Percentiles rank a stretch among this genome's conserved stretches.
These are phyloP conservation scores for Oostethus manadensis DNA, from an alignment of 2,113 vertebrate species.

Conservation along the genomic window DNA sequence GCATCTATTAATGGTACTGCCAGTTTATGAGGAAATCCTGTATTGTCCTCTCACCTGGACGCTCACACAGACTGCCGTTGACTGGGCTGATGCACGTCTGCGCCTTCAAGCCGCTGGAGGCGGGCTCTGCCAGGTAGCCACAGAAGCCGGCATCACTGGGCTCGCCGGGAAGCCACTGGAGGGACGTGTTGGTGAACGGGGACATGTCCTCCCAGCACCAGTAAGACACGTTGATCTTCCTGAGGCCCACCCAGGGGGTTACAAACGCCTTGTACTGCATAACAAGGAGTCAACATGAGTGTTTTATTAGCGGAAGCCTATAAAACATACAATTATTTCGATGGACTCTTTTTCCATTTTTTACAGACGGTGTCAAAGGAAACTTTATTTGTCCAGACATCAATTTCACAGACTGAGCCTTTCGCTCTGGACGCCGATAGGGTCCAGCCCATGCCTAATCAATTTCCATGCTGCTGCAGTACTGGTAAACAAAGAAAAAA, in stretches of 20 bases:
- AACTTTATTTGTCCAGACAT: not conserved
- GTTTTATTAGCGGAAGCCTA: not conserved
- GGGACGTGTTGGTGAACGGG: conserved; percentile 88
- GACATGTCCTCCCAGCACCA: conserved; percentile 99
- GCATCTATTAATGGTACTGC: too few species aligned
- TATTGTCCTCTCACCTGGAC: conserved; percentile 74
- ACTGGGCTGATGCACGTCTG: conserved; percentile 82
- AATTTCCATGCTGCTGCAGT: conserved; percentile 25
- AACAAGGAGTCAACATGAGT: not conserved
- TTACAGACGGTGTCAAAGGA: too few species aligned
- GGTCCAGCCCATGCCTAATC: conserved; percentile 29
- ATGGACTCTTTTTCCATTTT: not conserved
- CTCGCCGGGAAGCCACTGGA: conserved; percentile 87
- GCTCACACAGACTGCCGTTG: conserved; percentile 88
- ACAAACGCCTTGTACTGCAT: conserved; percentile 78
- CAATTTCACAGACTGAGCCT: not conserved
- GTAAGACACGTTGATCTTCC: conserved; percentile 95
- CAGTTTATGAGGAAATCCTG: too few species aligned
- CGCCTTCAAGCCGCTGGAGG: conserved; percentile 79
- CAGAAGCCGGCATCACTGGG: conserved; percentile 95
- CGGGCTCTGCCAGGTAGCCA: conserved; percentile 87
- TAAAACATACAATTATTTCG: not conserved
- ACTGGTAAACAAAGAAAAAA: conserved; percentile 36
- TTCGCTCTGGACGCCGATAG: conserved; percentile 7
- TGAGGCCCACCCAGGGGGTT: conserved; percentile 93